A percentile compares a stretch with the other conserved stretches of the same genome.
phyloP scores from a whole-genome alignment of 2,888 invertebrate genomes.

The Morpho deidamia region DNA sequence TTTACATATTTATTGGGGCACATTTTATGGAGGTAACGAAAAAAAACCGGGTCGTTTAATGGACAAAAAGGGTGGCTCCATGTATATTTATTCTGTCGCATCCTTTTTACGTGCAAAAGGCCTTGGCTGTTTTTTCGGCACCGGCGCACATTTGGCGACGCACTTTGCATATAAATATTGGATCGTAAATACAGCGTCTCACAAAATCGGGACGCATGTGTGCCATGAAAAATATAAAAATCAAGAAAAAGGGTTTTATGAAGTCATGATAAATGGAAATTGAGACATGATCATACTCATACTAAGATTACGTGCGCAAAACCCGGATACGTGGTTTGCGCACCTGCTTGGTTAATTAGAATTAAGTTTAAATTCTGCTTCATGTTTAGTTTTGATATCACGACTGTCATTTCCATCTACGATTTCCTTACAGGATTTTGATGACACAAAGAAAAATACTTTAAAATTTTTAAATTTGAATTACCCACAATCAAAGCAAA shows the following conservation, averaged over 20 bases:
- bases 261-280: constrained; percentile 21
- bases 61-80: constrained; percentile 75
- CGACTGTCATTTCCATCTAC: no score
- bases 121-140: constrained; percentile 66
- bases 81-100: constrained; percentile 78
- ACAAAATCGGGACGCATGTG: constrained; percentile 62
- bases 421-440: no score
- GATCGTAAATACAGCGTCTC: constrained; percentile 68
- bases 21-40: constrained; percentile 72
- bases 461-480: no score
- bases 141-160: constrained; percentile 72
- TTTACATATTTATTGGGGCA: constrained; percentile 79
- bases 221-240: constrained; percentile 53
- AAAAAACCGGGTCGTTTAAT: constrained; percentile 73
- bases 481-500: no score
- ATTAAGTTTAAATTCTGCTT: no score
- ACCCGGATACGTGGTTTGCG: not conserved
- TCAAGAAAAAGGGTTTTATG: constrained; percentile 29
- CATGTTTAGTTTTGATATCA: no score
- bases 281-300: constrained; percentile 8
- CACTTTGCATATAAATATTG: constrained; percentile 77
- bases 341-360: not conserved
- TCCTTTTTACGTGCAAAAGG: constrained; percentile 75
- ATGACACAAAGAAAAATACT: no score
- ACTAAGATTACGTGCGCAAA: constrained; percentile 5